phyloP scores from a whole-genome alignment of 2,888 invertebrate genomes.

The Cryptus armator region DNA sequence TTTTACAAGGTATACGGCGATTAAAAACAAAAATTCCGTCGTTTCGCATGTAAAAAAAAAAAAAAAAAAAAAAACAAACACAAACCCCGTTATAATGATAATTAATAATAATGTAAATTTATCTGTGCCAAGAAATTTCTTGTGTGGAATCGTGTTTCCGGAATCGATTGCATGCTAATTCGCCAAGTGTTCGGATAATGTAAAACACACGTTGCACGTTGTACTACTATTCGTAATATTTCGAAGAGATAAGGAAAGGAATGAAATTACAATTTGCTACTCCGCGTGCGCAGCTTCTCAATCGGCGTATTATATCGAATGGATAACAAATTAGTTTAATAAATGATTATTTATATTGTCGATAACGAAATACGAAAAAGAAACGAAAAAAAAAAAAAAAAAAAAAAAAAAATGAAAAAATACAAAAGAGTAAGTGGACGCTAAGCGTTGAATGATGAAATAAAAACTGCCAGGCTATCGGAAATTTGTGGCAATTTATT shows the following conservation, averaged over 20 bases:
- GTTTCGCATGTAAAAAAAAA: conserved; percentile 26
- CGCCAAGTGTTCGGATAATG: conserved; percentile 43
- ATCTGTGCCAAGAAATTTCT: conserved; percentile 63
- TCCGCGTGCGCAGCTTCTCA: conserved; percentile 8
- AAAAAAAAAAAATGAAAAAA: too few species aligned
- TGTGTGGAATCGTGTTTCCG: conserved; percentile 19
- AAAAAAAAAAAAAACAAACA: not conserved
- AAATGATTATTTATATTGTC: conserved; percentile 57
- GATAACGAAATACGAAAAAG: conserved; percentile 41
- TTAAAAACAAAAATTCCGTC: conserved; percentile 43
- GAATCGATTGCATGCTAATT: conserved; percentile 35
- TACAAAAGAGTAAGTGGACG: not conserved
- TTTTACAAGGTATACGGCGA: conserved; percentile 7
- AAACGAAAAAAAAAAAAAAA: not conserved
- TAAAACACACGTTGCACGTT: conserved; percentile 46
- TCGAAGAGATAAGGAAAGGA: conserved; percentile 18
- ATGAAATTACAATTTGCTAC: conserved; percentile 6
- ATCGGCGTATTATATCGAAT: not conserved
- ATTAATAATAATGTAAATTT: conserved; percentile 48
- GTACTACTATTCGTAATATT: conserved; percentile 46
- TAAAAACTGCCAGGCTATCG: conserved; percentile 50
- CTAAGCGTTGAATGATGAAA: conserved; percentile 37
- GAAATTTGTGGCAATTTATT: conserved; percentile 63
- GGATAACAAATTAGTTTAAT: conserved; percentile 32
- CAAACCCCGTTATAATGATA: conserved; percentile 14